Evolutionary conservation across 2,888 invertebrate species (phyloP), one percentile per base, ranked within the genome.

Genomic region (Hedya salicella): DNA sequence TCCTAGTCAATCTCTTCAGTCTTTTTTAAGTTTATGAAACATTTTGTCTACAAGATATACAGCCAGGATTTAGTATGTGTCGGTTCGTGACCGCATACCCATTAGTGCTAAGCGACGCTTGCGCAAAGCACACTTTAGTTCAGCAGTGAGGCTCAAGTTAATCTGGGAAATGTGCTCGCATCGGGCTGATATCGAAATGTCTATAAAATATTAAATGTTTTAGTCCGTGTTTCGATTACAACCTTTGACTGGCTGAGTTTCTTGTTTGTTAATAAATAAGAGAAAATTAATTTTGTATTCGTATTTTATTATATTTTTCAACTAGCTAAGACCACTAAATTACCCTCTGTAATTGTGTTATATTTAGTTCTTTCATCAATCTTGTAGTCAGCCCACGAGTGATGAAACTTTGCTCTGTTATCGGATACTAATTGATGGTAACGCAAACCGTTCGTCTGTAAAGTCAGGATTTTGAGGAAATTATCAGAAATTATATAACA

Each of bases 41-140:
- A 79, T 78, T 80, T 73, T 67, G 70, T 73, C 73, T 70, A 79
- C 75, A 76, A 81, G 67, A 78, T 75, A 74, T 78, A 77, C 73
- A 70, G 71, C 68, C 68, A 32, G 73, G 70, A 70, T 71, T 70
- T 68, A 65, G 62, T 68, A 25, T 80, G 78, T 79, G 79, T 74
- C 77, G 73, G 77, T 73, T 81, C 83, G 83, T 83, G 83, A 77
- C 78, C 75, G 65, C 71, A 70, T 67, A 71, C 69, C 76, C 76
- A 82, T 83, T 83, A 82, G 73, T 49, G 67, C 52, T 69, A 67
- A 69, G 67, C 56, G 69, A 50, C 68, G 72, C 75, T 82, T 82
- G 80, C 75, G 79, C 78, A 79, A 83, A 78, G 52, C 40, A 79
- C 75, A 77, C 75, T 80, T 81, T 59, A 80, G 73, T 74, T 71